Percentiles rank a stretch among this genome's conserved stretches.
These are phyloP conservation scores for Falco naumanni DNA, from an alignment of 2,797 vertebrate genomes.

Conservation along the genomic window DNA sequence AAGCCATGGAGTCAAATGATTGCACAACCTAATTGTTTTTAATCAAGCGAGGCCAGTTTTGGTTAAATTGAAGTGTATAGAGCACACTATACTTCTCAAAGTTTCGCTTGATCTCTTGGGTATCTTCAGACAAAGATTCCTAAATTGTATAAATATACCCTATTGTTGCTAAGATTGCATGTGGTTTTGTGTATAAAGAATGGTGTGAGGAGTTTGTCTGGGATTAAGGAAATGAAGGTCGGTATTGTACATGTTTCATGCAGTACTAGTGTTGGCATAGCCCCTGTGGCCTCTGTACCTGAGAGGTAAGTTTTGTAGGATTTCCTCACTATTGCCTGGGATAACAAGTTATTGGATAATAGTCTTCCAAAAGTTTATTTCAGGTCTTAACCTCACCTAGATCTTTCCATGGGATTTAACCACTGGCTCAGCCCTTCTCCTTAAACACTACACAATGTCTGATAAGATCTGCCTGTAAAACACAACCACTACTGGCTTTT, in stretches of 20 bases:
- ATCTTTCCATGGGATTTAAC: not conserved
- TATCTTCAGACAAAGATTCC: not conserved
- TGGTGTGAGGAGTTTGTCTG: not conserved
- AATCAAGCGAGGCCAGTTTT: conserved; percentile 13
- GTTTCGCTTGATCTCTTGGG: not conserved
- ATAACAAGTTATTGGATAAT: not conserved
- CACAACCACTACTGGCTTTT: not conserved
- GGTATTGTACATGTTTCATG: not conserved
- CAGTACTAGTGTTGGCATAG: not conserved
- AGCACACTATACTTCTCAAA: not conserved
- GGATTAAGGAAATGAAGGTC: not conserved
- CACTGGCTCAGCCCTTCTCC: not conserved
- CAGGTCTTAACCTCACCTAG: not conserved
- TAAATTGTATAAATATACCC: not conserved
- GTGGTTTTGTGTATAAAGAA: not conserved
- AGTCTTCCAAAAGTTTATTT: not conserved
- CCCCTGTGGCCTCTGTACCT: not conserved
- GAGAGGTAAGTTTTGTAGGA: not conserved
- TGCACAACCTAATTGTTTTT: conserved; percentile 47
- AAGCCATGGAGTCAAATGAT: conserved; percentile 18
- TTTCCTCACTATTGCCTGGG: not conserved
- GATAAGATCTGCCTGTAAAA: not conserved
- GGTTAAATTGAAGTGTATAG: not conserved
- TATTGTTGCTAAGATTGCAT: not conserved
- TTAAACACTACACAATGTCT: not conserved